Percentiles rank a stretch among this genome's conserved stretches.
These are phyloP conservation scores for Slavum lentiscoides DNA, from an alignment of 2,888 invertebrate genomes.

Conservation along the genomic window DNA sequence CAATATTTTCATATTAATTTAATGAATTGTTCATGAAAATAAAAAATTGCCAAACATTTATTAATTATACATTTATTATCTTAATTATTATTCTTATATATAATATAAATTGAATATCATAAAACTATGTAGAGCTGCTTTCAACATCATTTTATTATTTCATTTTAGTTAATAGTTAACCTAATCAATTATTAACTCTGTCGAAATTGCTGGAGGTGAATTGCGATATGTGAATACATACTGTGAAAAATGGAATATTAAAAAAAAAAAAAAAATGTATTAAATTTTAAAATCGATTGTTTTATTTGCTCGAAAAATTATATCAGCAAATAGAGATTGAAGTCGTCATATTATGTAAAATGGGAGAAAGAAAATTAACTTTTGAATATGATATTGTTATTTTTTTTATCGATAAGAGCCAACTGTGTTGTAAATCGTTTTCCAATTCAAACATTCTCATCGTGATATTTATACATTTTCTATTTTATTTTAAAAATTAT, in stretches of 20 bases:
- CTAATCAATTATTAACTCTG: conserved; percentile 45
- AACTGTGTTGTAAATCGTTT: conserved; percentile 17
- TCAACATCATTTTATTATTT: conserved; percentile 44
- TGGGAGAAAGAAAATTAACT: not conserved
- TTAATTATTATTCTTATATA: conserved; percentile 51
- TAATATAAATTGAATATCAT: conserved; percentile 50
- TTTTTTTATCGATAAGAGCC: conserved; percentile 30
- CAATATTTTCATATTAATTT: conserved; percentile 45
- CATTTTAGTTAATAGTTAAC: conserved; percentile 41
- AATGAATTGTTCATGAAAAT: conserved; percentile 42
- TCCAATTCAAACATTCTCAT: conserved; percentile 23
- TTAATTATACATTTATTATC: conserved; percentile 51
- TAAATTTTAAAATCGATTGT: conserved; percentile 28
- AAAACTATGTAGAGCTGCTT: conserved; percentile 47
- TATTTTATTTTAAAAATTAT: conserved; percentile 23
- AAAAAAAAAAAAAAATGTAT: conserved; percentile 31
- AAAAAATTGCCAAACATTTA: conserved; percentile 52
- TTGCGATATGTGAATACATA: not conserved
- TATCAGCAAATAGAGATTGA: conserved; percentile 22
- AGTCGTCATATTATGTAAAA: conserved; percentile 21
- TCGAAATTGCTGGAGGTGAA: conserved; percentile 35
- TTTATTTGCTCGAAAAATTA: conserved; percentile 33
- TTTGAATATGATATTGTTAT: conserved; percentile 18
- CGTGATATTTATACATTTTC: conserved; percentile 7
- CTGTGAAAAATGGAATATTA: conserved; percentile 42